Base-by-base conservation (phyloP, 2,797 vertebrate genomes). In the Propithecus deckenii region DNA sequence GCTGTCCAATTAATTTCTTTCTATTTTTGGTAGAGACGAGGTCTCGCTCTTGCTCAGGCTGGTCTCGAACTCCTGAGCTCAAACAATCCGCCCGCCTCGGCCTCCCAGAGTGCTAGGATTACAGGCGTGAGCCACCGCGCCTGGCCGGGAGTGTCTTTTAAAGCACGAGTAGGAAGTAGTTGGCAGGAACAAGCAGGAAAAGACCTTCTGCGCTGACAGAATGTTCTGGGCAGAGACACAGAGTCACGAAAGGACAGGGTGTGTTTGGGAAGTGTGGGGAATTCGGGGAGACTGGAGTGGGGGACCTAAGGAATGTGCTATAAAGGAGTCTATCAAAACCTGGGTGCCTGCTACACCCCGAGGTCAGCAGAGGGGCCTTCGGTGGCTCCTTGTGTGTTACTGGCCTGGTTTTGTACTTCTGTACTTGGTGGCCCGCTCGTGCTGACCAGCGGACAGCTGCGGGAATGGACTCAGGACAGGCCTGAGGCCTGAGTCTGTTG, bases 231-330 rank as follows among this genome's bases (percentile, higher is more conserved):
- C n/a, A 43, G n/a, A 75, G 59, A 43, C 12, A n/a, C 7, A 32
- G 50, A 32, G 61, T 48, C 48, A 8, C 18, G 18, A 59, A 63
- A 43, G 48, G 43, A 35, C 52, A 5, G 0, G 4, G 25, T 35
- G 10, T 59, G 35, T 86, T 12, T 9, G 50, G 67, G 57, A 59
- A 23, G 59, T 7, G 18, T 76, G 52, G 59, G 23, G 43, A 28
- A 59, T 48, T 50, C 7, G 0, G 5, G n/a, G 67, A 57, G 48
- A 12, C 25, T 38, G 14, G 52, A 30, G 38, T 4, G 67, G n/a
- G 4, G 48, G n/a, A 0, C 25, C 35, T 11, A 3, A 71, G 22
- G 52, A 50, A 32, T 1, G n/a, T 55, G 17, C 43, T 30, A 0
- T 3, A 13, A 11, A 46, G 67, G 18, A 46, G 1, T 59, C 50